phyloP scores from a whole-genome alignment of 2,888 invertebrate species.

The Sinodicranocentrus sp. region DNA sequence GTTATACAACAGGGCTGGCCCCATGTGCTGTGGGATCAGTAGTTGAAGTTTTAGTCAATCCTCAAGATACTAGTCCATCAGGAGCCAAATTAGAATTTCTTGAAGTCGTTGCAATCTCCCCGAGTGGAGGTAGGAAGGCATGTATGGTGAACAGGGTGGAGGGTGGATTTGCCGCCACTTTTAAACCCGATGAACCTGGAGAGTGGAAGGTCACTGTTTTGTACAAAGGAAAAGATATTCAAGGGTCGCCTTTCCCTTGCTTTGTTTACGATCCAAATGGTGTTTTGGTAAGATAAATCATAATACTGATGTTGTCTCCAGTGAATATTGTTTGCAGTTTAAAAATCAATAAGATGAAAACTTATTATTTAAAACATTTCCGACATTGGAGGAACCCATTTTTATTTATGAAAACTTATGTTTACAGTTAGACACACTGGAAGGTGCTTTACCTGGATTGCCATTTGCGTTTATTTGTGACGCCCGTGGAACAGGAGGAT shows the following conservation, averaged over 20 bases:
- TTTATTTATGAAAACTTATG: neutral
- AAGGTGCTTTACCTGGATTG: conserved; percentile 86
- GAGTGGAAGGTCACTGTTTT: conserved; percentile 98
- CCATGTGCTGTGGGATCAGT: conserved; percentile 97
- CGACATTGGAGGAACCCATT: neutral
- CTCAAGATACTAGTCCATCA: conserved; percentile 77
- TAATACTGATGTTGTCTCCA: no score
- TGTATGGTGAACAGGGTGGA: conserved; percentile 90
- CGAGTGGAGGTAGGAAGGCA: conserved; percentile 89
- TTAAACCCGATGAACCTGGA: conserved; percentile 98
- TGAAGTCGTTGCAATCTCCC: conserved; percentile 94
- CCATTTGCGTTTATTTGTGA: conserved; percentile 91
- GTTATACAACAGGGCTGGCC: conserved; percentile 88
- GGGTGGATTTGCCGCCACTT: conserved; percentile 95
- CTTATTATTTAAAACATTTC: no score
- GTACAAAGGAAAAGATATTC: conserved; percentile 96
- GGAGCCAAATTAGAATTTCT: conserved; percentile 86
- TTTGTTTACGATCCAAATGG: conserved; percentile 96
- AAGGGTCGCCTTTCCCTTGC: conserved; percentile 97
- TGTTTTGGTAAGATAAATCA: conserved; percentile 82
- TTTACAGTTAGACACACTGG: conserved; percentile 75
- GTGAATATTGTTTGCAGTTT: no score
- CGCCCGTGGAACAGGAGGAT: conserved; percentile 88
- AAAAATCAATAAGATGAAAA: neutral
- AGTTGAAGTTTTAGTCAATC: conserved; percentile 91